Evolutionary conservation across 2,888 invertebrate species (phyloP), one percentile per base, ranked within the genome.

Genomic region (Hypercompe scribonia): DNA sequence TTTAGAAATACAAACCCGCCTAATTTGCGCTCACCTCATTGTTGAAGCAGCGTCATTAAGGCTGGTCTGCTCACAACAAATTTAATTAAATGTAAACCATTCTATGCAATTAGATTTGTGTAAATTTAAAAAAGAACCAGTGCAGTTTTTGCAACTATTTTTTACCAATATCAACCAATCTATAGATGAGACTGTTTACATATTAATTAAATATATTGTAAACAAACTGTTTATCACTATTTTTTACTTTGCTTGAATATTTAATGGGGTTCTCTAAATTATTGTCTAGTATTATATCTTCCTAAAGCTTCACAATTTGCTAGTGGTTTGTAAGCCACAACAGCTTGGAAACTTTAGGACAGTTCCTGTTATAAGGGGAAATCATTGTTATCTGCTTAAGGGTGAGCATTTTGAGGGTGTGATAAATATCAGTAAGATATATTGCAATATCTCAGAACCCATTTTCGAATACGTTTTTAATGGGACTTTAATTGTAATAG

Each of bases 351-450:
- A 73, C 68, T 79, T 77, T 71, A 75, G 58, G 73, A 46, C 66
- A 71, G 70, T 82, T 71, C 68, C 71, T 75, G 72, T 73, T 71
- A 13, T 54, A 75, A 61, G 70, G 61, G 75, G 70, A 80, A 80
- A 70, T 69, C 61, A 66, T 71, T 68, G 71, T 65, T 65, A 67
- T 50, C 50, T 68, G 18, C n/a, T 50, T 34, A 15, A 54, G 54
- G n/a, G 18, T 54, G 54, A 28, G n/a, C 28, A 54, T 31, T 46
- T 15, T 21, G 11, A 24, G 46, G 31, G 36, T 68, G 50, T 54
- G 18, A n/a, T 11, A 28, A 36, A n/a, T 24, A 68, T 54, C 28
- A 46, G 24, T 65, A 65, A 42, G 42, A 66, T 42, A 46, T 31
- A 42, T 46, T 46, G 21, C 15, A 31, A 61, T 31, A 61, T 5